These are phyloP conservation scores for Apoda limacodes DNA, from an alignment of 2,888 invertebrate species.

Conservation along the genomic window DNA sequence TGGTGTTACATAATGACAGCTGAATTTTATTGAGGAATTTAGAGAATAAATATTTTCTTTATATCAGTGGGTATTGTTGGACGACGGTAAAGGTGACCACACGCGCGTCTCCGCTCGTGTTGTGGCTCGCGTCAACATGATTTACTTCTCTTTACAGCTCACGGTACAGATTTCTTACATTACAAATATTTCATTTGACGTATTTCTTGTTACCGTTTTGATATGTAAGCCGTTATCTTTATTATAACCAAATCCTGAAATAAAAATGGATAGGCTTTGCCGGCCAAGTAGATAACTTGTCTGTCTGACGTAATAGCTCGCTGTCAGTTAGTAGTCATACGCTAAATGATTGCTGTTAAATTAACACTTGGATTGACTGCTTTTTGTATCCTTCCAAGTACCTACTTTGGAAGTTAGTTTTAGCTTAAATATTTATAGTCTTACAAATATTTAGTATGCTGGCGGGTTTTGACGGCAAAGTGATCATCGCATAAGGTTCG, in stretches of 20 bases:
- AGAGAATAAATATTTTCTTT: conserved; percentile 69
- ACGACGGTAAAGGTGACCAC: conserved; percentile 59
- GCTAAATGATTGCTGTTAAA: no score
- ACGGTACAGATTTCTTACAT: conserved; percentile 25
- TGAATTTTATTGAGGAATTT: conserved; percentile 54
- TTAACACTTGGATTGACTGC: no score
- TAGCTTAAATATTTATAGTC: no score
- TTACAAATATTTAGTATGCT: no score
- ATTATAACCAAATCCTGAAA: conserved; percentile 1
- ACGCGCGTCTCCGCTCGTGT: conserved; percentile 47
- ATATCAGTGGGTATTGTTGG: conserved; percentile 64
- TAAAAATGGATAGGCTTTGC: no score
- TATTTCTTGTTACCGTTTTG: conserved; percentile 6
- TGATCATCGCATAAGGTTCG: no score
- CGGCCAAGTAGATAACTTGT: no score
- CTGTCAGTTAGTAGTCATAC: no score
- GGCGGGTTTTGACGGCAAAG: no score
- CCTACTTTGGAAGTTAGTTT: no score
- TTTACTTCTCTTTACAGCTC: conserved; percentile 32
- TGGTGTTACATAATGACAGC: conserved; percentile 46
- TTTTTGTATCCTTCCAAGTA: no score
- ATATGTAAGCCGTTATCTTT: conserved; percentile 2
- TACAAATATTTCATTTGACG: conserved; percentile 2
- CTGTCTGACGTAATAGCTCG: no score
- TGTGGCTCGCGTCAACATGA: conserved; percentile 34